Base-by-base conservation (phyloP, 1,140 invertebrate species). In the Sarcophaga bullata region DNA sequence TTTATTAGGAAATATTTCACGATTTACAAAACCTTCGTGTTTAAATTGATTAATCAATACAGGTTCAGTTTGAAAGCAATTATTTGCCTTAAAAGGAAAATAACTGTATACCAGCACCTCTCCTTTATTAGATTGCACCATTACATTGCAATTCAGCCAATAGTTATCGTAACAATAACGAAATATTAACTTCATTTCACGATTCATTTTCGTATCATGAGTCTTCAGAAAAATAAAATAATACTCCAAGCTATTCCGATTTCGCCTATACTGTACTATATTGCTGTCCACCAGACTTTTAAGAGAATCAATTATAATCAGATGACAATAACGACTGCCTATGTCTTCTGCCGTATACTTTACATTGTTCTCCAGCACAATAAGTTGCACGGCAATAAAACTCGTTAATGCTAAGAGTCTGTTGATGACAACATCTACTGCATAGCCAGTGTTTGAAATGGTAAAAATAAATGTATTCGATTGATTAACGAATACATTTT, bases 151-250 rank as follows among this genome's bases (percentile, higher is more conserved):
- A 80, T 87, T 85, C 73, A 87, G 80, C 47, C 87, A 80, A 81
- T 87, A 85, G 78, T 87, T 84, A 7, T 82, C 83, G 84, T 85
- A 86, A 76, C 86, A 87, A 50, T 87, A 87, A 5, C 84, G 84
- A n/a, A 87, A 85, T 10, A 87, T 84, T 8, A 81, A 84, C 78
- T 81, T 82, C 86, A 87, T 85, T 54, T 87, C 86, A 9, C 73
- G 17, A 48, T 81, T 73, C 25, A 86, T 83, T 2, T 76, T 73
- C 0, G 80, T 76, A 46, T 87, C 86, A 19, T 83, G 80, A 50
- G 85, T 85, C 81, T 87, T 85, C 47, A 87, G 80, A 52, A 87
- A 87, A 11, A 87, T 87, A 52, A 85, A 85, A 73, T 87, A 87
- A 54, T 85, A 87, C 76, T 85, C 86, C 81, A 84, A 85, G 54